These are phyloP conservation scores for Chlamydotis undulata DNA, from an alignment of 2,113 vertebrate genomes.

Conservation along the genomic window DNA sequence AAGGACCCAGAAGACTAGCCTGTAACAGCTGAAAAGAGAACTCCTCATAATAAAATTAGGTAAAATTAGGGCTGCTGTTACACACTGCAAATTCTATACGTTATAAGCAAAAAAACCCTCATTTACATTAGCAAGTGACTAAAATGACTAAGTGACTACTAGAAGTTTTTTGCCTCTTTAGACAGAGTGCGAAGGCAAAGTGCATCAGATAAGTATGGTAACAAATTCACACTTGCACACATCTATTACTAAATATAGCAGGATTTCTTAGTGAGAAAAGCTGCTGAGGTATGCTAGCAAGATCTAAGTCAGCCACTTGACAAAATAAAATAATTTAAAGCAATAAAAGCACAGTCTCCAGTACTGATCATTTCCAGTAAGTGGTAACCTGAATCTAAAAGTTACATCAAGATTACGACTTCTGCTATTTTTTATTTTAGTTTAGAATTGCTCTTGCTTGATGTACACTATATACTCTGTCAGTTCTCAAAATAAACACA, in stretches of 20 bases:
- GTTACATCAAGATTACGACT: not conserved
- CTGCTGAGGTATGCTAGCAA: conserved; percentile 50
- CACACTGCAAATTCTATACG: not conserved
- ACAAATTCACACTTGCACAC: conserved; percentile 52
- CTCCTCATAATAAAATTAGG: not conserved
- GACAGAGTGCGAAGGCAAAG: conserved; percentile 13
- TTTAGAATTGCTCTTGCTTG: not conserved
- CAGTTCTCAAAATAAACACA: conserved; percentile 33
- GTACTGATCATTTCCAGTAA: not conserved
- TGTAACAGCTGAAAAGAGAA: not conserved
- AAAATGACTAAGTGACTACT: not conserved
- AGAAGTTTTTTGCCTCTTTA: conserved; percentile 15
- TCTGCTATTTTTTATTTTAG: not conserved
- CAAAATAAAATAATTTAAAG: conserved; percentile 8
- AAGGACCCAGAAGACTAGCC: not conserved
- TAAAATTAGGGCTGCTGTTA: not conserved
- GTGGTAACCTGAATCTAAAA: not conserved
- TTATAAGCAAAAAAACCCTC: not conserved
- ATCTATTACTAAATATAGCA: conserved; percentile 73
- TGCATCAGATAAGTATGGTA: conserved; percentile 45
- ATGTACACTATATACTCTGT: not conserved
- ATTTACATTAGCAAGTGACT: conserved; percentile 7
- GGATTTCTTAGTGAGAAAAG: conserved; percentile 50
- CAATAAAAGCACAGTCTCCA: not conserved
- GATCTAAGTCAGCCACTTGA: conserved; percentile 36